phyloP scores from a whole-genome alignment of 2,797 vertebrate genomes.

The Urosaurus nigricauda region DNA sequence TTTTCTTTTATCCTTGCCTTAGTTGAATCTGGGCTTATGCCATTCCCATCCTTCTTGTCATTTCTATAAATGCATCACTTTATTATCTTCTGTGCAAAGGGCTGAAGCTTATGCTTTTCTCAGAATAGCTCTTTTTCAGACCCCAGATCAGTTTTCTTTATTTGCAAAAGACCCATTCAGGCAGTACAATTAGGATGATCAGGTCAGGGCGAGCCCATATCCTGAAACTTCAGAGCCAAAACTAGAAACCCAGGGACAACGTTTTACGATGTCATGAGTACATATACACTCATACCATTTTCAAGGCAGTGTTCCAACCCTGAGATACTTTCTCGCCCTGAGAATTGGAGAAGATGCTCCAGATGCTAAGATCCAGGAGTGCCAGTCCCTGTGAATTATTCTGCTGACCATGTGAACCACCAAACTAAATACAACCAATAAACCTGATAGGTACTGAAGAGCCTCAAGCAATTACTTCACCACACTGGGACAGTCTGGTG shows the following conservation, averaged over 20 bases:
- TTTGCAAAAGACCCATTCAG: conserved; percentile 40
- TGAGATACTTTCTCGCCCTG: no score
- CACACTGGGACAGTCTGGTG: no score
- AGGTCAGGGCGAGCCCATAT: no score
- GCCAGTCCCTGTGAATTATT: neutral
- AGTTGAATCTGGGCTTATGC: conserved; percentile 61
- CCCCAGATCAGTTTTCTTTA: conserved; percentile 70
- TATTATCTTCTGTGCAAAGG: conserved; percentile 72
- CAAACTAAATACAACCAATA: no score
- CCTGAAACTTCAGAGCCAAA: no score
- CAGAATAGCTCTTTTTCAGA: conserved; percentile 57
- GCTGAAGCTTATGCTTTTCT: conserved; percentile 67
- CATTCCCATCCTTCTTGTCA: conserved; percentile 59
- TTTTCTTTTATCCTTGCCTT: conserved; percentile 52
- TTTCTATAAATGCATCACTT: conserved; percentile 65
- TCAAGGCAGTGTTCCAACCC: no score
- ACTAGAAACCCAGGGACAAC: no score
- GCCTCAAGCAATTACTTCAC: neutral
- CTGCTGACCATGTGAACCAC: neutral
- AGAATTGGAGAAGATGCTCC: neutral
- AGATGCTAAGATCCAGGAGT: no score
- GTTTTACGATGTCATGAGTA: no score
- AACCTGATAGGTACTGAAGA: neutral
- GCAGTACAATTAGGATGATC: no score
- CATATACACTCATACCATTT: no score